Evolutionary conservation across 2,113 vertebrate genomes (phyloP).

Genomic region (Carassius gibelio): DNA sequence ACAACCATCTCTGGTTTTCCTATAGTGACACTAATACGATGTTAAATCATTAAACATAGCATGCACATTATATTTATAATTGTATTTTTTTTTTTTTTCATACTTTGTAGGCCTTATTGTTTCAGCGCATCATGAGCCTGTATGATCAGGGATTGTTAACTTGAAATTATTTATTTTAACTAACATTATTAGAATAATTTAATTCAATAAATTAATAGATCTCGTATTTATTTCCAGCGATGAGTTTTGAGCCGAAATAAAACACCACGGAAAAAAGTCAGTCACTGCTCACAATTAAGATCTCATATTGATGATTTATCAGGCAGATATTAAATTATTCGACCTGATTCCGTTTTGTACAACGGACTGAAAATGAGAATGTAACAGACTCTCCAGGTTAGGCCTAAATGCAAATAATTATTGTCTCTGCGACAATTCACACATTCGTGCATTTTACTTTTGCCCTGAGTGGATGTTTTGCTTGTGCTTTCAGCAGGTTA

Average conservation of each 20-base stretch:
- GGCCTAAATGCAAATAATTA: not conserved
- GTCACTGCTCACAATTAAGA: not conserved
- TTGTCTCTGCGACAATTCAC: not conserved
- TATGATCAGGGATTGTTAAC: not conserved
- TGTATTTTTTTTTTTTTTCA: not conserved
- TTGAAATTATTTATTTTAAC: not conserved
- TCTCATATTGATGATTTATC: not conserved
- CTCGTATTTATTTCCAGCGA: not conserved
- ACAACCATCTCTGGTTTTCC: not conserved
- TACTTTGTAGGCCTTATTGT: no score
- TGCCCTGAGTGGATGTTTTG: not conserved
- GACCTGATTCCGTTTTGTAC: not conserved
- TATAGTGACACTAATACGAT: not conserved
- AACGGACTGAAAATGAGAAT: not conserved
- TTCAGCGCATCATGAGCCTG: not conserved
- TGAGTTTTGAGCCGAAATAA: not conserved
- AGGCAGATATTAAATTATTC: not conserved
- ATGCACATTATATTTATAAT: not conserved
- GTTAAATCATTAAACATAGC: not conserved
- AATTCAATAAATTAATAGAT: not conserved
- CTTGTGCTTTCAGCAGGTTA: not conserved
- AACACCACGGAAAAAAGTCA: not conserved
- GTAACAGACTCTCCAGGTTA: not conserved
- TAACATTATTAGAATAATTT: not conserved
- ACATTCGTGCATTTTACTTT: not conserved